These are phyloP conservation scores for Scatophagus argus DNA, from an alignment of 2,113 vertebrate species.

Conservation along the genomic window DNA sequence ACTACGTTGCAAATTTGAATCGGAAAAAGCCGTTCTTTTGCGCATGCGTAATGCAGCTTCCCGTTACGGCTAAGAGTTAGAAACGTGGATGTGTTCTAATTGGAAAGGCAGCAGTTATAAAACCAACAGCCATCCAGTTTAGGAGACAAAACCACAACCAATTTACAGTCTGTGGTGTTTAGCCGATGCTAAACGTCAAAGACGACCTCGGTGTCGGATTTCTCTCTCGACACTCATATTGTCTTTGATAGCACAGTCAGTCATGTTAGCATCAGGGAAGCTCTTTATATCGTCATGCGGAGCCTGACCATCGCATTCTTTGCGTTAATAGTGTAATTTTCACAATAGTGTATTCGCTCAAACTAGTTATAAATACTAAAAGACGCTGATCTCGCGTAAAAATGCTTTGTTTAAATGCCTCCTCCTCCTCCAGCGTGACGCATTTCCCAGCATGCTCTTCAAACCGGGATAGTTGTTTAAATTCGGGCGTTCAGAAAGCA, in stretches of 20 bases:
- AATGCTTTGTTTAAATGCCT: neutral
- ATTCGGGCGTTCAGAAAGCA: no score
- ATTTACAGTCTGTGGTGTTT: neutral
- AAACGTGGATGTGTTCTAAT: no score
- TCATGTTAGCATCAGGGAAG: neutral
- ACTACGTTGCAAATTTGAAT: neutral
- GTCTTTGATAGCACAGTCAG: neutral
- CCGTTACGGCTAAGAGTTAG: no score
- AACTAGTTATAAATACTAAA: neutral
- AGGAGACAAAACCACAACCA: neutral
- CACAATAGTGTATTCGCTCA: accelerated
- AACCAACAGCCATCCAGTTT: neutral
- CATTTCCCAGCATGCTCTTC: slow-evolving; percentile 46
- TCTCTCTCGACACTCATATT: neutral
- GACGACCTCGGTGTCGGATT: no score
- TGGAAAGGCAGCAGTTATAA: no score
- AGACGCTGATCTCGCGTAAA: neutral
- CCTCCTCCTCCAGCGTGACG: neutral
- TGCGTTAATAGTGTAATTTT: neutral
- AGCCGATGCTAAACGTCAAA: no score
- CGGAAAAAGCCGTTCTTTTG: neutral
- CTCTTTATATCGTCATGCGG: neutral
- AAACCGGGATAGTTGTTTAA: accelerated
- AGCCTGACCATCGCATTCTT: no score
- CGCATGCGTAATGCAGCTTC: neutral